Evolutionary conservation across 1,140 invertebrate species (phyloP).

Genomic region (Dinoponera quadriceps): DNA sequence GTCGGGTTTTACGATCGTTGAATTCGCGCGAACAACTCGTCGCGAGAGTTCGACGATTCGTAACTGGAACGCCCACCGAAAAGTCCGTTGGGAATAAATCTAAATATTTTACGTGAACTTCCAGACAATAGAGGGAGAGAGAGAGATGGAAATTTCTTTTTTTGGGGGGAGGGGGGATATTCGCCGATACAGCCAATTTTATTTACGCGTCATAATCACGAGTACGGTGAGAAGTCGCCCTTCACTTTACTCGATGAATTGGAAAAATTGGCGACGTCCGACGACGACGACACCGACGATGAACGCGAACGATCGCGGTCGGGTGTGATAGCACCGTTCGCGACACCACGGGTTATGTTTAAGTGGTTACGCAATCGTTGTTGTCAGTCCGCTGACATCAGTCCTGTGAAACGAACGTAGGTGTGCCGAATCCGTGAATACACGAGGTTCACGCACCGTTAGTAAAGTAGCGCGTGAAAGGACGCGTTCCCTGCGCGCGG

Average conservation of each 20-base stretch:
- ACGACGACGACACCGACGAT: neutral
- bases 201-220: no score
- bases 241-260: neutral
- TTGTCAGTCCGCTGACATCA: slow-evolving; percentile 30
- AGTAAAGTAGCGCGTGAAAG: slow-evolving; percentile 59
- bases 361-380: slow-evolving; percentile 7
- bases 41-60: slow-evolving; percentile 7
- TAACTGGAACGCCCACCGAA: neutral
- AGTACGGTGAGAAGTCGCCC: no score
- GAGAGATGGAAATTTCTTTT: no score
- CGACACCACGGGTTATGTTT: neutral
- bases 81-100: neutral
- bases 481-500: slow-evolving; percentile 30
- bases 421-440: slow-evolving; percentile 48
- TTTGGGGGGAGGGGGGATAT: no score
- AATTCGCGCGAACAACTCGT: neutral
- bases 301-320: no score
- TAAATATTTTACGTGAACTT: neutral
- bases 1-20: slow-evolving; percentile 2
- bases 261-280: neutral
- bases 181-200: no score
- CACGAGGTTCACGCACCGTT: slow-evolving; percentile 20
- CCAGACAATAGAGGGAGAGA: no score
- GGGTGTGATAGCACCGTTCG: neutral
- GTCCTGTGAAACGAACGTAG: slow-evolving; percentile 7